phyloP scores from a whole-genome alignment of 1,140 invertebrate genomes.

The Agraylea sexmaculata region DNA sequence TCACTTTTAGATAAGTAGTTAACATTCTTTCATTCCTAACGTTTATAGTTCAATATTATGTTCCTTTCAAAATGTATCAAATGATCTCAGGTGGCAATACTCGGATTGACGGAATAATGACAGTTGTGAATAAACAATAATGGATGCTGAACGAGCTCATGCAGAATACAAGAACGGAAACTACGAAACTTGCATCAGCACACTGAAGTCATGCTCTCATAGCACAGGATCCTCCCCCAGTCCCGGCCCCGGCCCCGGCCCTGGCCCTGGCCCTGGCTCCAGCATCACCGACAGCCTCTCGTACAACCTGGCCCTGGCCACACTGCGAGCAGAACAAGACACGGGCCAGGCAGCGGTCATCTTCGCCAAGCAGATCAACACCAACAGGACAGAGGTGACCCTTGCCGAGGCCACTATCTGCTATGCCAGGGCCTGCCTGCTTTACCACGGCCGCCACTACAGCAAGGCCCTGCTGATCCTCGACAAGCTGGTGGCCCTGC shows the following conservation, averaged over 20 bases:
- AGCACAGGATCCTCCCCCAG: background rate
- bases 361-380: conserved; percentile 34
- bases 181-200: conserved; percentile 14
- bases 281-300: conserved; percentile 8
- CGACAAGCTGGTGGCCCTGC: conserved; percentile 38
- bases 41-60: no score
- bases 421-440: conserved; percentile 74
- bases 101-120: no score
- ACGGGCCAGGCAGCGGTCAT: conserved; percentile 45
- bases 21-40: no score
- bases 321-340: conserved; percentile 62
- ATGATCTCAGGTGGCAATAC: no score
- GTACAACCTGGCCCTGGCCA: conserved; percentile 55
- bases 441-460: conserved; percentile 71
- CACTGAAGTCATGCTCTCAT: conserved; percentile 9
- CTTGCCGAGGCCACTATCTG: conserved; percentile 37
- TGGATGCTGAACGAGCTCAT: conserved; percentile 12
- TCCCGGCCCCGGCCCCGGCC: background rate
- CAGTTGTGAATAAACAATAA: no score
- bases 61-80: no score
- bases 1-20: no score
- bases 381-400: conserved; percentile 15
- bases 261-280: background rate
- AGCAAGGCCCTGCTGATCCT: conserved; percentile 59
- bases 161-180: conserved; percentile 13